Percentiles rank a stretch among this genome's conserved stretches.
Evolutionary conservation across 2,888 invertebrate genomes (phyloP).

Genomic region (Salpingus planirostris): DNA sequence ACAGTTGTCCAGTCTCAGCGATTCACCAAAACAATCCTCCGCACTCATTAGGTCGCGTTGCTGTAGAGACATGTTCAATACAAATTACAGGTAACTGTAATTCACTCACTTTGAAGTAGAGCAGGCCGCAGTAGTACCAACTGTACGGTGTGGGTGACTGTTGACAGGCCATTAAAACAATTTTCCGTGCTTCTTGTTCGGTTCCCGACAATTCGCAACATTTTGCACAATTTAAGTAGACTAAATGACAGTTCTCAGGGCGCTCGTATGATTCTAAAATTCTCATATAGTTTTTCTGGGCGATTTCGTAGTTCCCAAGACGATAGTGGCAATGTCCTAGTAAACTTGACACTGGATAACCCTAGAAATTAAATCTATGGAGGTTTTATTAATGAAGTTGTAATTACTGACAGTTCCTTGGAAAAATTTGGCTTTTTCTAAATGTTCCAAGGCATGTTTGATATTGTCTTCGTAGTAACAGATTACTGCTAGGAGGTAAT

Average conservation of each 20-base stretch:
- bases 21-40: conserved; percentile 38
- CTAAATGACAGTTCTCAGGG: conserved; percentile 33
- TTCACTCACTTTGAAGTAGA: conserved; percentile 27
- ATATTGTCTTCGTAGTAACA: conserved; percentile 31
- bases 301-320: conserved; percentile 22
- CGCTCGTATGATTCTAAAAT: conserved; percentile 29
- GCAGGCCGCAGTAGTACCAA: conserved; percentile 31
- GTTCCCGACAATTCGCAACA: conserved; percentile 26
- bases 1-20: conserved; percentile 35
- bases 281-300: conserved; percentile 28
- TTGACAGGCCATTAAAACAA: conserved; percentile 33
- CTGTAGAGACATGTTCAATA: too few relatives aligned
- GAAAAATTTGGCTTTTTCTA: conserved; percentile 28
- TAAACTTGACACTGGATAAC: conserved; percentile 29
- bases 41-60: conserved; percentile 35
- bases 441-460: conserved; percentile 31
- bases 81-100: too few relatives aligned
- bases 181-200: conserved; percentile 31
- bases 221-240: conserved; percentile 30
- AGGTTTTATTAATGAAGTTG: too few relatives aligned
- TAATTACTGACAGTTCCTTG: conserved; percentile 31
- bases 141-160: conserved; percentile 34
- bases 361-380: conserved; percentile 22
- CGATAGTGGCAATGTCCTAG: conserved; percentile 32
- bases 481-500: conserved; percentile 34